Conservation (phyloP, 2,113 vertebrate species). For the Gopherus evgoodei region DNA sequence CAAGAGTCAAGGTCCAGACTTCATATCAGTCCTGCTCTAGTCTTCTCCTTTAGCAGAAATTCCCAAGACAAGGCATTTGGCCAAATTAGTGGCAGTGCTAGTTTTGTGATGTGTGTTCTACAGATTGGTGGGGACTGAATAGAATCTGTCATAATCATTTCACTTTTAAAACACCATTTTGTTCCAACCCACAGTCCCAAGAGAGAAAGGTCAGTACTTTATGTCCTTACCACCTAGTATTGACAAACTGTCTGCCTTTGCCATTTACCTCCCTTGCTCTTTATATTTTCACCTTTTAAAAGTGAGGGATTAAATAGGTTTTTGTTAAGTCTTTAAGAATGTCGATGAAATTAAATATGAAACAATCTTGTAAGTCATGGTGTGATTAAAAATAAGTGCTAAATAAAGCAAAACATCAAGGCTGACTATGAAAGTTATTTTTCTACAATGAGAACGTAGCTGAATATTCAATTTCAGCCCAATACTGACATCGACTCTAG, state of each 20-base stretch:
- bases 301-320: neutral
- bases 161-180: constrained; percentile 6
- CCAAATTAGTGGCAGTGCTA: constrained; percentile 18
- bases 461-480: neutral
- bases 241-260: neutral
- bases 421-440: neutral
- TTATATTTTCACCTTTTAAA: neutral
- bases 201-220: constrained; percentile 64
- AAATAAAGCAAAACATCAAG: neutral
- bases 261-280: neutral
- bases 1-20: neutral
- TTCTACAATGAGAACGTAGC: neutral
- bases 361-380: neutral
- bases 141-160: constrained; percentile 13
- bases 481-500: neutral
- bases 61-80: neutral
- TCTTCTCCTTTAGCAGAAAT: neutral
- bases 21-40: neutral
- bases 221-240: neutral
- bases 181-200: constrained; percentile 16
- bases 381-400: neutral
- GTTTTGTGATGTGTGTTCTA: neutral
- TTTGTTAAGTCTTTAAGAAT: neutral
- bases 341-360: neutral
- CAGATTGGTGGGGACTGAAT: neutral